Evolutionary conservation across 2,888 invertebrate genomes (phyloP).

Genomic region (Caenorhabditis sp.): DNA sequence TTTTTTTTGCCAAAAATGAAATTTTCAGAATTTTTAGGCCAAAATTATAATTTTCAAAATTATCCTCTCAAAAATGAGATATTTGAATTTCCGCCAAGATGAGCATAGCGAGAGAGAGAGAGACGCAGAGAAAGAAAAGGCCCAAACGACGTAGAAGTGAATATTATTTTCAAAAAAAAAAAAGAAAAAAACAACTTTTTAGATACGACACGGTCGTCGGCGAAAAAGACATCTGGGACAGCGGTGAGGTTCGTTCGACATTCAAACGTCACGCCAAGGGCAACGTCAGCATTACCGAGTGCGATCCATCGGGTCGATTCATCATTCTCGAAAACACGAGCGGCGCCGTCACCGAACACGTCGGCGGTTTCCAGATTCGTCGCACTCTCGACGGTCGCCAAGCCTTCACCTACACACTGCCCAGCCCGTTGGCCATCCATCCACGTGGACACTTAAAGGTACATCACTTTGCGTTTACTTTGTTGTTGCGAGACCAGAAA

Average conservation of each 20-base stretch:
- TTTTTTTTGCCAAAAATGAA: no score
- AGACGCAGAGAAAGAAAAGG: no score
- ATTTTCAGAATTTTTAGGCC: no score
- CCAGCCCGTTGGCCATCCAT: constrained; percentile 12
- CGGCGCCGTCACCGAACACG: constrained; percentile 43
- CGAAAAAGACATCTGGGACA: constrained; percentile 20
- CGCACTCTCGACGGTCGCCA: constrained; percentile 26
- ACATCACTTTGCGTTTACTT: no score
- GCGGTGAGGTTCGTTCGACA: constrained; percentile 31
- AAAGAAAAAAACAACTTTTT: no score
- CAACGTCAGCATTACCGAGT: constrained; percentile 72
- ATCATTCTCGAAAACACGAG: constrained; percentile 74
- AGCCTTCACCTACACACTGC: constrained; percentile 36
- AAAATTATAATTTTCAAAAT: no score
- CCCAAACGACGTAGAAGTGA: no score
- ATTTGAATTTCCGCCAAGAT: no score
- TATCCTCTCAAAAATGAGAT: no score
- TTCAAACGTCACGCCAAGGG: constrained; percentile 65
- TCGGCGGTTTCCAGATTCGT: constrained; percentile 31
- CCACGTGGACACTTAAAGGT: constrained; percentile 16
- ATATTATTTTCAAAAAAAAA: no score
- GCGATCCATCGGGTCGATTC: constrained; percentile 73
- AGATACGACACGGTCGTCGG: constrained; percentile 21
- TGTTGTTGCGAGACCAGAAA: no score
- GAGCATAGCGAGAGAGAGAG: no score